phyloP scores from a whole-genome alignment of 92 coral and sea anemone genomes.

The Heliopora coerulea region DNA sequence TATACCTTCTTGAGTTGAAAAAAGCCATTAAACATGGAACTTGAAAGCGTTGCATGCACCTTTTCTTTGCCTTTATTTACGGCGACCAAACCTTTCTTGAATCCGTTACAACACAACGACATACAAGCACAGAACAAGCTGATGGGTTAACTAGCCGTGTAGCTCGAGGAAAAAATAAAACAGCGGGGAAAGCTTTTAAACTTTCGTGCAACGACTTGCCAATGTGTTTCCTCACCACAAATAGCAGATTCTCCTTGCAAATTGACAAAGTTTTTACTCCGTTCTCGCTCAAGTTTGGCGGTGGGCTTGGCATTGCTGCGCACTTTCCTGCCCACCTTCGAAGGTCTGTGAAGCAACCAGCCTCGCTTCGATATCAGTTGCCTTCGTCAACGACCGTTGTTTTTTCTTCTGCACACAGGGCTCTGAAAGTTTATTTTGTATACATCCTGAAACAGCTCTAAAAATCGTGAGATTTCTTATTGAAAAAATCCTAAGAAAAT shows the following conservation, averaged over 20 bases:
- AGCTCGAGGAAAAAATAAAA: conserved; percentile 1
- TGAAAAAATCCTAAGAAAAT: too few species aligned
- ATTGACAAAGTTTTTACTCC: not conserved
- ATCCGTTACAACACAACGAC: conserved; percentile 14
- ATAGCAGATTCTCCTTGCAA: not conserved
- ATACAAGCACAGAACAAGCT: conserved; percentile 23
- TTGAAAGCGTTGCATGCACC: conserved; percentile 13
- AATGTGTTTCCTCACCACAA: not conserved
- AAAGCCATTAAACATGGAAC: conserved; percentile 24
- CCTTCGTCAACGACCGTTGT: conserved; percentile 11
- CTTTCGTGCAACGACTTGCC: not conserved
- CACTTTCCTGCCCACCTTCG: not conserved
- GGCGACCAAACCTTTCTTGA: conserved; percentile 6
- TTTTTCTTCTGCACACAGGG: not conserved
- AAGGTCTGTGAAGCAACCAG: conserved; percentile 15
- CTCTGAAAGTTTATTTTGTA: too few species aligned
- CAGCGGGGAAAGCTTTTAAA: conserved; percentile 16
- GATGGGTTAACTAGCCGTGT: conserved; percentile 12
- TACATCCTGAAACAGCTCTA: too few species aligned
- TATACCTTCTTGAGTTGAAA: conserved; percentile 25
- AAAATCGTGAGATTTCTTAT: too few species aligned
- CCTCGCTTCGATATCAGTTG: conserved; percentile 15
- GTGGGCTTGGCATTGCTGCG: not conserved
- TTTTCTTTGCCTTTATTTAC: conserved; percentile 23
- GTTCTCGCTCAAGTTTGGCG: too few species aligned